phyloP scores from a whole-genome alignment of 2,888 invertebrate species.

The Chloromyia formosa region DNA sequence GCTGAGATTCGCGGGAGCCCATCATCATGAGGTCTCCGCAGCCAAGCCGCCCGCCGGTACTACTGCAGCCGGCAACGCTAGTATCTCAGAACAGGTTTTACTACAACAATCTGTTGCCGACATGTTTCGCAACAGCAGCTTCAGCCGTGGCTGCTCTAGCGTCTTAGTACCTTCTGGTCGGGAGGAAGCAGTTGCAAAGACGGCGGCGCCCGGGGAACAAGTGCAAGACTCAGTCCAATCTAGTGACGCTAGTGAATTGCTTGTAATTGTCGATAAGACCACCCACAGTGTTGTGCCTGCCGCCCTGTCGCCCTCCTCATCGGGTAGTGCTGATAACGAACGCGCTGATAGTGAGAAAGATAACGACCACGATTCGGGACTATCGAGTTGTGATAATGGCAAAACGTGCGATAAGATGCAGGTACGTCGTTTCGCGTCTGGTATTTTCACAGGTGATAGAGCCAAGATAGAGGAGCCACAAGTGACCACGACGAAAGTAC shows the following conservation, averaged over 20 bases:
- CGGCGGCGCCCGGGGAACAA: constrained; percentile 33
- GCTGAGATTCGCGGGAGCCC: constrained; percentile 52
- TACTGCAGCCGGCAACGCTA: constrained; percentile 44
- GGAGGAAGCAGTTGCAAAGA: constrained; percentile 45
- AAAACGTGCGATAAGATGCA: constrained; percentile 23
- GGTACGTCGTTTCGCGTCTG: not conserved
- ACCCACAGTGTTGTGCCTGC: not conserved
- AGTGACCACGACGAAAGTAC: not conserved
- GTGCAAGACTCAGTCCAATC: not conserved
- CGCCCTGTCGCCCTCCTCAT: constrained; percentile 9
- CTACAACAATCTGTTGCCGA: constrained; percentile 41
- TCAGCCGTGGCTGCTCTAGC: constrained; percentile 44
- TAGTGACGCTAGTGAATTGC: not conserved
- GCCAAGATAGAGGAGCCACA: not conserved
- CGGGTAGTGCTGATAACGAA: constrained; percentile 15
- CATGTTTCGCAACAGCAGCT: constrained; percentile 46
- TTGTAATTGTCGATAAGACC: constrained; percentile 1
- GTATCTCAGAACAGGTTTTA: constrained; percentile 47
- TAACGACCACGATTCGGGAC: constrained; percentile 40
- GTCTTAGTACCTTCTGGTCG: constrained; percentile 32
- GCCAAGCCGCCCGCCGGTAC: constrained; percentile 54
- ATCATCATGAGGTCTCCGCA: constrained; percentile 53
- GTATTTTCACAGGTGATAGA: constrained; percentile 14
- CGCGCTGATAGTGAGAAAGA: constrained; percentile 27
- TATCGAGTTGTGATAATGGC: constrained; percentile 39